Percentiles rank a stretch among this genome's conserved stretches.
phyloP scores from a whole-genome alignment of 2,888 invertebrate genomes.

The Anticlea derivata region DNA sequence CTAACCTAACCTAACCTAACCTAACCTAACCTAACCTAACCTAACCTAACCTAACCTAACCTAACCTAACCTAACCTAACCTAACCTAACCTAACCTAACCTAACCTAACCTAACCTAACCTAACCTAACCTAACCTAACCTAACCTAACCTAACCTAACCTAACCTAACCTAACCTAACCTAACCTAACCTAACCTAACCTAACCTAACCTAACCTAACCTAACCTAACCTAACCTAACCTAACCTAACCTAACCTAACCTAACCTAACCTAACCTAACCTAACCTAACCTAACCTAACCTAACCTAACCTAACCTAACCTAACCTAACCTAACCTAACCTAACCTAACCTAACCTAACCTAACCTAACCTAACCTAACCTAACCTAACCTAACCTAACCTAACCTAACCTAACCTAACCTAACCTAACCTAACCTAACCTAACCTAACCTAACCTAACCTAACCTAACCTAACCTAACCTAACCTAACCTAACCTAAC shows the following conservation, averaged over 20 bases:
- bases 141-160: slow-evolving; percentile 28
- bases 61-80: slow-evolving; percentile 28
- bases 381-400: slow-evolving; percentile 32
- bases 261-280: slow-evolving; percentile 27
- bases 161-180: slow-evolving; percentile 38
- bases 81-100: slow-evolving; percentile 23
- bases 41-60: slow-evolving; percentile 30
- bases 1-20: slow-evolving; percentile 35
- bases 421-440: slow-evolving; percentile 32
- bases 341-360: slow-evolving; percentile 32
- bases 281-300: slow-evolving; percentile 32
- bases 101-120: neutral
- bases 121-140: slow-evolving; percentile 30
- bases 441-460: too few species aligned
- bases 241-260: slow-evolving; percentile 16
- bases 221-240: slow-evolving; percentile 16
- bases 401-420: slow-evolving; percentile 32
- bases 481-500: too few species aligned
- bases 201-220: slow-evolving; percentile 20
- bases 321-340: slow-evolving; percentile 32
- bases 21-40: slow-evolving; percentile 31
- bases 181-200: slow-evolving; percentile 23
- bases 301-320: slow-evolving; percentile 32
- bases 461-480: too few species aligned
- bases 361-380: slow-evolving; percentile 32